Evolutionary conservation across 1,140 invertebrate genomes (phyloP).

Genomic region (Samia ricini): DNA sequence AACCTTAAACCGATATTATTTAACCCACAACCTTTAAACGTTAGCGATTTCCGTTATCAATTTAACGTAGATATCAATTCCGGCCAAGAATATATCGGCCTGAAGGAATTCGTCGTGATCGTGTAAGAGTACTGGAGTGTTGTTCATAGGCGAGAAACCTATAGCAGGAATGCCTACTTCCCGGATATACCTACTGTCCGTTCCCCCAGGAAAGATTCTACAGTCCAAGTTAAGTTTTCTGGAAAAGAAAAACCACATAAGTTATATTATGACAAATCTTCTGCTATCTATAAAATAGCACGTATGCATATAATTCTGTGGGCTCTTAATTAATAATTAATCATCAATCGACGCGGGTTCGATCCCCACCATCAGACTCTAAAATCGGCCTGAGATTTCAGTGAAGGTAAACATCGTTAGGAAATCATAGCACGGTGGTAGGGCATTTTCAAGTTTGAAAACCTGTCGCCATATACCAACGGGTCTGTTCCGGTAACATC

Average conservation of each 20-base stretch:
- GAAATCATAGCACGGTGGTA: too few species aligned
- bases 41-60: constrained; percentile 77
- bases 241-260: constrained; percentile 1
- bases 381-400: too few species aligned
- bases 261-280: too few species aligned
- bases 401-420: too few species aligned
- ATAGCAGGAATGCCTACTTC: constrained; percentile 84
- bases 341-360: too few species aligned
- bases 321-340: too few species aligned
- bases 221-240: constrained; percentile 57
- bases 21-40: constrained; percentile 32
- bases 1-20: neutral
- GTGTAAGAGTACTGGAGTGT: constrained; percentile 87
- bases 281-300: too few species aligned
- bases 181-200: constrained; percentile 69
- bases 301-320: too few species aligned
- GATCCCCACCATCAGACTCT: too few species aligned
- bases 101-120: constrained; percentile 88
- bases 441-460: too few species aligned
- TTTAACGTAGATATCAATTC: constrained; percentile 85
- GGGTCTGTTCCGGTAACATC: too few species aligned
- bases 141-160: constrained; percentile 92
- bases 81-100: constrained; percentile 83
- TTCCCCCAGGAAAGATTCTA: constrained; percentile 67
- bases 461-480: too few species aligned